These are phyloP conservation scores for Rhagoletis pomonella DNA, from an alignment of 1,140 invertebrate species.

Conservation along the genomic window DNA sequence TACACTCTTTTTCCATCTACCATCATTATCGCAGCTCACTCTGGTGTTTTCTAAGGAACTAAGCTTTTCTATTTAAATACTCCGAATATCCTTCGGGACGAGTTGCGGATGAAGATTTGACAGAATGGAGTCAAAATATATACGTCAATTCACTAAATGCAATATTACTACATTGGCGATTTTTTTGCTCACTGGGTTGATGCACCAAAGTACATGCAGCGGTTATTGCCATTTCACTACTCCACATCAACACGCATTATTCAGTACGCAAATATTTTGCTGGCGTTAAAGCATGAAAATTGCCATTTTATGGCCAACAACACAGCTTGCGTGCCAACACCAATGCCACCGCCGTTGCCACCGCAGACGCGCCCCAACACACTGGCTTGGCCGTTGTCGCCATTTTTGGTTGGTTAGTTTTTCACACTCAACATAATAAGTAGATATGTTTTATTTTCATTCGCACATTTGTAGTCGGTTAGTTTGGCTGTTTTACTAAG, in stretches of 20 bases:
- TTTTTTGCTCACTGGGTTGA: no score
- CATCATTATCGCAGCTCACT: no score
- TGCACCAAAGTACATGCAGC: no score
- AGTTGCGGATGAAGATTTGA: no score
- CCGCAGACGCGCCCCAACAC: not conserved
- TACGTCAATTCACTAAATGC: no score
- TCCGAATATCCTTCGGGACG: no score
- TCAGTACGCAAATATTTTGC: not conserved
- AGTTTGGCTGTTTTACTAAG: not conserved
- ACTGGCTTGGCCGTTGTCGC: not conserved
- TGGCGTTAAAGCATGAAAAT: constrained; percentile 13
- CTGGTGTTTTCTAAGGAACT: no score
- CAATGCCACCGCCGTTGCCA: not conserved
- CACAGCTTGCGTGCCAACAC: not conserved
- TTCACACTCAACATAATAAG: constrained; percentile 7
- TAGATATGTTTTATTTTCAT: constrained; percentile 37
- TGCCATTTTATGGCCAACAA: constrained; percentile 1
- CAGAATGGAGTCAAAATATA: no score
- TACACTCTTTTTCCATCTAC: no score
- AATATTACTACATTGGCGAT: no score
- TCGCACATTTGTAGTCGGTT: not conserved
- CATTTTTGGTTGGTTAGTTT: not conserved
- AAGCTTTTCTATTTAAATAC: no score
- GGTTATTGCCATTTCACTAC: no score
- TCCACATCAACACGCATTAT: not conserved